Evolutionary conservation across 2,797 vertebrate genomes (phyloP), one percentile per base, ranked within the genome.

Genomic region (Chelonia mydas): DNA sequence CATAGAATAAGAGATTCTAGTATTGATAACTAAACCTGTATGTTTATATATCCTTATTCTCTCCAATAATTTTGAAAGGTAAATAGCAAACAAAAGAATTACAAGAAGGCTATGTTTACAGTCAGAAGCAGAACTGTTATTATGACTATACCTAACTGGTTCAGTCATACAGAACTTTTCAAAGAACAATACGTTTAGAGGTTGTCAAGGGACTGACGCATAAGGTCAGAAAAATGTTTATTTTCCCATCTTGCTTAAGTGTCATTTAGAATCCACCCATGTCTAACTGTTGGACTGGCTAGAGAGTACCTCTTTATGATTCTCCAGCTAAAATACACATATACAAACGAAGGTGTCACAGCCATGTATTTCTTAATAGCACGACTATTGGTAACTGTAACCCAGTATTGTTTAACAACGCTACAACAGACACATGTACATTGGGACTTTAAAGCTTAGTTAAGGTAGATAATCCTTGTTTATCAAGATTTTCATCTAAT

Each of bases 1-100:
- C 92, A 98, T 31, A 49, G 95, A 97, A 96, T 96, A 98, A 95
- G 94, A 23, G 96, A 93, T 90, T 84, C 97, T 98, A 97, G 92
- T 85, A 92, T 83, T 96, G 95, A 37, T 94, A 97, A 96, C 97
- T 97, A 84, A 95, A 90, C 94, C 95, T 98, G 97, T 92, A 96
- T 94, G 3, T 97, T 97, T 95, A 96, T 94, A 95, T 96, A 95
- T 96, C 93, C 95, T 94, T 82, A 77, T 65, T 81, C 84, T 96
- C 92, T 74, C 91, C 87, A 65, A 87, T 41, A 92, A 84, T 93
- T 96, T 31, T 86, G 93, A 86, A 97, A 97, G 7, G 45, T 94
- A 96, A 96, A 95, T 94, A 89, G 96, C 95, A 93, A 93, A 88
- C 87, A 96, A 91, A 95, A 90, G 86, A 90, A 77, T 6, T 41